Evolutionary conservation across 2,888 invertebrate genomes (phyloP).

Genomic region (Melangyna quadrimaculata): DNA sequence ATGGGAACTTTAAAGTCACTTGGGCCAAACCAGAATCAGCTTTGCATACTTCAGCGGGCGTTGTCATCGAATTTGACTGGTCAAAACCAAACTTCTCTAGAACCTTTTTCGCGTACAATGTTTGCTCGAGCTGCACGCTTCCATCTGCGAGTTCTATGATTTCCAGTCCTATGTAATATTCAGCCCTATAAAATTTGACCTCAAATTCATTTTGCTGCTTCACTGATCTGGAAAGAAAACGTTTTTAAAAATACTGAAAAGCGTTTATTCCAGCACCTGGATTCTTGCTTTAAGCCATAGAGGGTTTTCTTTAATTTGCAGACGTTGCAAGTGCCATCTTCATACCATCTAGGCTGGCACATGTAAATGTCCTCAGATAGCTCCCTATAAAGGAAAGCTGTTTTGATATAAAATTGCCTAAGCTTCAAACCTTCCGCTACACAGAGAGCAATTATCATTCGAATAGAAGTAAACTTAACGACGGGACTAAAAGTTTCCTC

Average conservation of each 20-base stretch:
- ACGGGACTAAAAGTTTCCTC: constrained; percentile 76
- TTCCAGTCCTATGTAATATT: background rate
- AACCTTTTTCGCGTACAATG: background rate
- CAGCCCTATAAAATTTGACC: background rate
- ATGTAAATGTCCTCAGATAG: too few species aligned
- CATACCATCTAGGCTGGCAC: background rate
- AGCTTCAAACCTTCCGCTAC: too few species aligned
- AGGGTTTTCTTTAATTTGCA: background rate
- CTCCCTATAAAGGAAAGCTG: too few species aligned
- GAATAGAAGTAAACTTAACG: constrained; percentile 71
- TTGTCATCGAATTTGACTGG: background rate
- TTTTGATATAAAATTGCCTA: too few species aligned
- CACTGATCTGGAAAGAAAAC: background rate
- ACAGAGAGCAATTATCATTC: constrained; percentile 12
- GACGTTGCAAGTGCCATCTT: background rate
- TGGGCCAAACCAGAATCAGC: too few species aligned
- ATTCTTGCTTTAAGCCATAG: background rate
- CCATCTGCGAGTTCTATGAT: background rate
- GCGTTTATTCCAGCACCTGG: background rate
- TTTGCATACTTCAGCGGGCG: background rate
- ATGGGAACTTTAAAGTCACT: too few species aligned
- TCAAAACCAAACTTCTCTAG: background rate
- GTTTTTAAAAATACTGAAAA: background rate
- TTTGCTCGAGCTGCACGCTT: background rate
- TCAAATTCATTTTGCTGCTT: background rate